phyloP scores from a whole-genome alignment of 2,888 invertebrate species.

The Euzophera pinguis region DNA sequence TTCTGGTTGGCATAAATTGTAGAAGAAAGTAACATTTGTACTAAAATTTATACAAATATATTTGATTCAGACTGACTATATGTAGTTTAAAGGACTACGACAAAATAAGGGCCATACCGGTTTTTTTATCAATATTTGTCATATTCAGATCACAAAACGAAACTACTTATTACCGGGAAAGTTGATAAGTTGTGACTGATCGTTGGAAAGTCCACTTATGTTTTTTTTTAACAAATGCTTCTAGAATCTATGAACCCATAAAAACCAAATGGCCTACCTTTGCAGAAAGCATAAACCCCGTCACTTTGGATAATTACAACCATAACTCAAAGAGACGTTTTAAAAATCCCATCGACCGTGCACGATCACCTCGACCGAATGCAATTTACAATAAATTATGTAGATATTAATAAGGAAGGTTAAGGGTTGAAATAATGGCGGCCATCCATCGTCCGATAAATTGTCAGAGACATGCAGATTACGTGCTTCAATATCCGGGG shows the following conservation, averaged over 20 bases:
- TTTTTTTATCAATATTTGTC: too few species aligned
- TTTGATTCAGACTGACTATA: too few species aligned
- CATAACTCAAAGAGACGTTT: conserved; percentile 20
- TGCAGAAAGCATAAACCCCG: conserved; percentile 17
- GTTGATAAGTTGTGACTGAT: too few species aligned
- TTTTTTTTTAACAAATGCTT: not conserved
- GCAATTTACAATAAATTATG: conserved; percentile 80
- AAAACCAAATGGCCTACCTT: not conserved
- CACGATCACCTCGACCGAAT: conserved; percentile 65
- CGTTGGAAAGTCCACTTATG: too few species aligned
- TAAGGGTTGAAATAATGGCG: conserved; percentile 76
- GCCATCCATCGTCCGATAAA: conserved; percentile 77
- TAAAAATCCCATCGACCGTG: conserved; percentile 39
- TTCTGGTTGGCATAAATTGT: too few species aligned
- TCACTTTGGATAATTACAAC: conserved; percentile 19
- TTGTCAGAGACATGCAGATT: conserved; percentile 77
- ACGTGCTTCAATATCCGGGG: conserved; percentile 79
- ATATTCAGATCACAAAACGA: too few species aligned
- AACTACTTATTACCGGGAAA: too few species aligned
- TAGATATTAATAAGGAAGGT: conserved; percentile 77
- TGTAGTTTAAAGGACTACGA: too few species aligned
- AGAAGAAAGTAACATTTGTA: too few species aligned
- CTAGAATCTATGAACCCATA: not conserved
- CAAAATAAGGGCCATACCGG: too few species aligned
- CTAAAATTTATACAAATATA: too few species aligned